Conservation (phyloP, 2,113 vertebrate genomes). For the Salvelinus sp. region DNA sequence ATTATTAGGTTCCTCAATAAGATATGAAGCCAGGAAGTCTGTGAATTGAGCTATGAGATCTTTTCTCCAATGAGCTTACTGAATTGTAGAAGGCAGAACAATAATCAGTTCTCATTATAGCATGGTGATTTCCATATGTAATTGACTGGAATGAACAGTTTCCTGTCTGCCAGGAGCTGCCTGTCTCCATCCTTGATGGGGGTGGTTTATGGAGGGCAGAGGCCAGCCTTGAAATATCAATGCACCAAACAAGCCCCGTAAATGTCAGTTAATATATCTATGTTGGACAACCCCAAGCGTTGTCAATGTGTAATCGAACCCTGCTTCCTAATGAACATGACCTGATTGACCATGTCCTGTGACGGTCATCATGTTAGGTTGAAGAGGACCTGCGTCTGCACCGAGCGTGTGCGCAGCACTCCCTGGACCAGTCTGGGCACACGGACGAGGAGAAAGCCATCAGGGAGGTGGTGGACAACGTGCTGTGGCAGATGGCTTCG, state of each 20-base stretch:
- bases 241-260: no score
- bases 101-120: not conserved
- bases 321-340: not conserved
- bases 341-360: not conserved
- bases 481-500: slow-evolving; percentile 93
- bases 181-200: not conserved
- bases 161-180: not conserved
- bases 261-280: no score
- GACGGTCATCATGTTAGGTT: slow-evolving; percentile 68
- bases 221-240: no score
- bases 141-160: not conserved
- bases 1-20: no score
- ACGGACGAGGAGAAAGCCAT: slow-evolving; percentile 84
- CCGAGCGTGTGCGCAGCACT: slow-evolving; percentile 83
- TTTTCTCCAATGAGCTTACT: not conserved
- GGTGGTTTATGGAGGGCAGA: no score
- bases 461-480: slow-evolving; percentile 86
- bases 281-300: no score
- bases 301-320: not conserved
- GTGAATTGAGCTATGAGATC: not conserved
- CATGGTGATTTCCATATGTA: not conserved
- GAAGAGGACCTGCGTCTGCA: slow-evolving; percentile 87
- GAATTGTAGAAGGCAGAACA: not conserved
- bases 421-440: slow-evolving; percentile 75
- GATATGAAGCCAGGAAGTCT: not conserved